These are phyloP conservation scores for Peromyscus leucopus DNA, from an alignment of 2,113 vertebrate species.

Conservation along the genomic window DNA sequence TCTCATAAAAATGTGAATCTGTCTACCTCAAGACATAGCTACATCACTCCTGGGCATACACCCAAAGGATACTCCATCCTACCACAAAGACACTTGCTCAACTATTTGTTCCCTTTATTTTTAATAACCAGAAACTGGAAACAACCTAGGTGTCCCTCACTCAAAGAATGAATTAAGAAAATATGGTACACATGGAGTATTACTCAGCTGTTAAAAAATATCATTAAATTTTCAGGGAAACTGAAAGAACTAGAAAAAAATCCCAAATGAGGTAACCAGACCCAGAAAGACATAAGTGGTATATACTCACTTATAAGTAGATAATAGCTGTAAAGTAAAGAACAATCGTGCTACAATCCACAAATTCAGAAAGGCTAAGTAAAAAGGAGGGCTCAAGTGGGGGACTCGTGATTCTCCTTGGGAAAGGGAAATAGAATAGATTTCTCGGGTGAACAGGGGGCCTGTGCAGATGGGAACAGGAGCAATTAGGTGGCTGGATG, in stretches of 20 bases:
- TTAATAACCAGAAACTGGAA: background rate
- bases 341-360: background rate
- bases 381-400: background rate
- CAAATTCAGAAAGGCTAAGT: background rate
- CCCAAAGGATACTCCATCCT: background rate
- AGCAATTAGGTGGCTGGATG: background rate
- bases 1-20: background rate
- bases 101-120: background rate
- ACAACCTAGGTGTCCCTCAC: background rate
- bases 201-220: background rate
- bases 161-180: background rate
- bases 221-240: background rate
- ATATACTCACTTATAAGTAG: background rate
- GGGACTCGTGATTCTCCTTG: background rate
- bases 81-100: background rate
- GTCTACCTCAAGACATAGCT: background rate
- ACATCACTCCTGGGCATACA: background rate
- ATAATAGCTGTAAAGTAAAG: background rate
- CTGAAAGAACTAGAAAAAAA: background rate
- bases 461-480: background rate
- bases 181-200: background rate
- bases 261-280: background rate
- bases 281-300: background rate
- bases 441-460: background rate
- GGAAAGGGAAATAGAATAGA: background rate